A percentile compares a stretch with the other conserved stretches of the same genome.
These are phyloP conservation scores for Anorthoa munda DNA, from an alignment of 2,888 invertebrate genomes.

Conservation along the genomic window DNA sequence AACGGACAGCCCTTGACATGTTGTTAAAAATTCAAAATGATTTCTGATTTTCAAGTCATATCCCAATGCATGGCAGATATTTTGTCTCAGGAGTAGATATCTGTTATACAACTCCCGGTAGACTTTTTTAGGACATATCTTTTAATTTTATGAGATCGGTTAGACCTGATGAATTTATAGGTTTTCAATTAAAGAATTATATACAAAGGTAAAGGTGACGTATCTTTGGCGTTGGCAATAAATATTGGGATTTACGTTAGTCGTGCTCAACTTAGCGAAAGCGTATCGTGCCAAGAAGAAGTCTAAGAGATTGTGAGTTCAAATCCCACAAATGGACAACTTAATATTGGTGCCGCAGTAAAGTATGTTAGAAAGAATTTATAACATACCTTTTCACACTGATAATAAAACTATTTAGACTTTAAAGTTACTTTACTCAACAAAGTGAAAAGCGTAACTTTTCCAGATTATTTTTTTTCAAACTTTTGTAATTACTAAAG, in stretches of 20 bases:
- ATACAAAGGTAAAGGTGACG: no score
- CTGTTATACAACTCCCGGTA: no score
- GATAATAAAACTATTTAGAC: no score
- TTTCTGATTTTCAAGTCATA: no score
- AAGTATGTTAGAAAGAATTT: neutral
- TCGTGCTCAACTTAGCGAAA: conserved; percentile 7
- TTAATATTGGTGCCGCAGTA: neutral
- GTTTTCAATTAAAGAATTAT: no score
- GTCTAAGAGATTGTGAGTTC: conserved; percentile 17
- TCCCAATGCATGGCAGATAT: no score
- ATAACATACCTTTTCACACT: no score
- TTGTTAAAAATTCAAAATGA: no score
- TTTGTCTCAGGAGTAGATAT: no score
- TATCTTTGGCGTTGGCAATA: neutral
- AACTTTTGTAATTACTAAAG: neutral
- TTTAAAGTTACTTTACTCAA: neutral
- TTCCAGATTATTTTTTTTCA: neutral
- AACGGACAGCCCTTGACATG: no score
- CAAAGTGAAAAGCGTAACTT: neutral
- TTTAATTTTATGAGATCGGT: neutral
- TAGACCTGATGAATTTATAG: no score
- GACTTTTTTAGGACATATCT: no score
- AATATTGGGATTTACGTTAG: neutral
- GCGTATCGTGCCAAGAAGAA: conserved; percentile 33
- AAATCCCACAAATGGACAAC: conserved; percentile 22